Evolutionary conservation across 2,113 vertebrate species (phyloP).

Genomic region (Sturnus vulgaris): DNA sequence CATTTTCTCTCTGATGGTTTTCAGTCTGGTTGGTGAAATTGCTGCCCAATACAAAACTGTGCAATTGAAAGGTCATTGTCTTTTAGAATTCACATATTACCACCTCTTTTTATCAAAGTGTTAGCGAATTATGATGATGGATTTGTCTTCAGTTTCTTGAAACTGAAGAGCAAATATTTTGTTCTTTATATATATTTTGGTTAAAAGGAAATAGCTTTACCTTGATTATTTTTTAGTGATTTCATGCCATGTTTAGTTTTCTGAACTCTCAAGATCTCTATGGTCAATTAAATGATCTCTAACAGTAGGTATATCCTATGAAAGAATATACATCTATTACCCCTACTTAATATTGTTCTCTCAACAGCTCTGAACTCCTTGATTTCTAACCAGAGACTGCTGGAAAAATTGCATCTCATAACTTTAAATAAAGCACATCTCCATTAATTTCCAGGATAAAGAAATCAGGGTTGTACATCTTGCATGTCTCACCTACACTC

Average conservation of each 20-base stretch:
- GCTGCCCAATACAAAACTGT: background rate
- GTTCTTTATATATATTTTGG: background rate
- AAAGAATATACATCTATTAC: background rate
- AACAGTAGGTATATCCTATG: background rate
- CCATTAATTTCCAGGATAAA: conserved; percentile 1
- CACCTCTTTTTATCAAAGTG: background rate
- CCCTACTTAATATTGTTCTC: conserved; percentile 4
- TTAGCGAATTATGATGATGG: background rate
- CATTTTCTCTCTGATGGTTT: background rate
- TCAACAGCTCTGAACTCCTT: conserved; percentile 19
- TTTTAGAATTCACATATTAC: background rate
- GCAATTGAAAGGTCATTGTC: background rate
- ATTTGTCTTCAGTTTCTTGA: background rate
- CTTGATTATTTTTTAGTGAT: background rate
- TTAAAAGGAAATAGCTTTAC: conserved; percentile 19
- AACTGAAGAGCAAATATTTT: background rate
- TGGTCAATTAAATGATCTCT: background rate
- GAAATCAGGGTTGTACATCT: background rate
- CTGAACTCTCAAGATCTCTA: background rate
- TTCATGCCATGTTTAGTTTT: conserved; percentile 31
- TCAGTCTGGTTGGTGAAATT: background rate
- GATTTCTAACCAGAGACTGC: conserved; percentile 49
- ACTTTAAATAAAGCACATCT: conserved; percentile 46
- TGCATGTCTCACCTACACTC: background rate
- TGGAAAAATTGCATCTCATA: conserved; percentile 16